These are phyloP conservation scores for Parauchenoglanis punctatus DNA, from an alignment of 2,797 vertebrate genomes.

Conservation along the genomic window DNA sequence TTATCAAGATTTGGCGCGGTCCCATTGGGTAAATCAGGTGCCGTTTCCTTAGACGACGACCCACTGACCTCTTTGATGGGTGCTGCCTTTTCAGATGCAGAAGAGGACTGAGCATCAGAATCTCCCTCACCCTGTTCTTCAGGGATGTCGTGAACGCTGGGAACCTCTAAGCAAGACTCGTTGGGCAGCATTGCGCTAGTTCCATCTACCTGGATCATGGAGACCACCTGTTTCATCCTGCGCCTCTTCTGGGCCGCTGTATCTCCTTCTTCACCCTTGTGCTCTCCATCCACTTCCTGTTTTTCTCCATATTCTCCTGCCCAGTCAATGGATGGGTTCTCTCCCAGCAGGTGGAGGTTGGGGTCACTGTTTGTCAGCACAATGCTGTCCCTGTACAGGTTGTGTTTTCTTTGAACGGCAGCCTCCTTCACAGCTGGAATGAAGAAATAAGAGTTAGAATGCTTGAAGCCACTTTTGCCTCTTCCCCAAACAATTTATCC, in stretches of 20 bases:
- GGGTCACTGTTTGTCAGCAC: conserved; percentile 92
- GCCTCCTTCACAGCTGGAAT: conserved; percentile 91
- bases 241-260: conserved; percentile 70
- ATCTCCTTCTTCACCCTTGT: conserved; percentile 42
- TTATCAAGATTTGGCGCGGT: conserved; percentile 54
- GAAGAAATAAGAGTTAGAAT: neutral
- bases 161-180: conserved; percentile 66
- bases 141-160: conserved; percentile 64
- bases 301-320: conserved; percentile 70
- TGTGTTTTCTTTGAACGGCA: conserved; percentile 91
- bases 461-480: neutral
- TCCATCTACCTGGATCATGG: conserved; percentile 83
- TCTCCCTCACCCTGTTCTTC: conserved; percentile 33
- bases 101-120: conserved; percentile 34
- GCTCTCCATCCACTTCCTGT: conserved; percentile 47
- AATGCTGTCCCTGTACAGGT: conserved; percentile 93
- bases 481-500: neutral
- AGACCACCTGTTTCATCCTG: conserved; percentile 89
- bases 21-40: conserved; percentile 67
- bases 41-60: neutral
- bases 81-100: conserved; percentile 54
- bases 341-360: conserved; percentile 87
- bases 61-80: conserved; percentile 62
- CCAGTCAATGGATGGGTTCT: conserved; percentile 86
- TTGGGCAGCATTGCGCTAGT: conserved; percentile 54